Percentiles rank a stretch among this genome's conserved stretches.
These are phyloP conservation scores for Lipophrys pholis DNA, from an alignment of 2,113 vertebrate species.

Conservation along the genomic window DNA sequence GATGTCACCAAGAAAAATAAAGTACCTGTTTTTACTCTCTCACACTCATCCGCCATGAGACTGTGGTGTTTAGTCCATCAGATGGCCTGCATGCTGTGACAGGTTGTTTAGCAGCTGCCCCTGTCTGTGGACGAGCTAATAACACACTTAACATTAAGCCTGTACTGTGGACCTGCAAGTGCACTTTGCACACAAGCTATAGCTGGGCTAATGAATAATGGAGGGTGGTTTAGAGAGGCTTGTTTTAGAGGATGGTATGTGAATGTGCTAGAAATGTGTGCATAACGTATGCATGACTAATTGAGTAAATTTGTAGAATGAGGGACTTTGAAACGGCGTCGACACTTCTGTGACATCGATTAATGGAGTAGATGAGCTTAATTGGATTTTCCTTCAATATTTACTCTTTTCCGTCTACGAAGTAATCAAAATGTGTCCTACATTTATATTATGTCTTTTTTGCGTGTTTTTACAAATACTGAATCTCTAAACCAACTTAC, in stretches of 20 bases:
- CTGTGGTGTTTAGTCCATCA: constrained; percentile 21
- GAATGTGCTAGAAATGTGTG: constrained; percentile 49
- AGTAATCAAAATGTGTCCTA: not conserved
- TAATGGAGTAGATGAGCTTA: too few species aligned
- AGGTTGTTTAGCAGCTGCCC: constrained; percentile 40
- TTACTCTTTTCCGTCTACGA: not conserved
- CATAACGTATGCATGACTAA: constrained; percentile 59
- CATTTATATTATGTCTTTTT: not conserved
- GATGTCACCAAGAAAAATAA: constrained; percentile 18
- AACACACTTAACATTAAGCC: constrained; percentile 37
- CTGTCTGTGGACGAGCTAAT: constrained; percentile 31
- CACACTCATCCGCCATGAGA: constrained; percentile 16
- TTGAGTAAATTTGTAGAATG: constrained; percentile 53
- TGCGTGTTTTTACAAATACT: too few species aligned
- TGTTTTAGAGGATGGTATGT: constrained; percentile 44
- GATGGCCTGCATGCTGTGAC: constrained; percentile 43
- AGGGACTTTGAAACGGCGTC: constrained; percentile 28
- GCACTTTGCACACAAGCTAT: constrained; percentile 32
- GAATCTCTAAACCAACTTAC: too few species aligned
- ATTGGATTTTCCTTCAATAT: not conserved
- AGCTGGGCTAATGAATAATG: constrained; percentile 70
- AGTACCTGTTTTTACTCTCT: constrained; percentile 30
- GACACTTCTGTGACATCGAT: constrained; percentile 31
- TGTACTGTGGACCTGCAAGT: constrained; percentile 30
- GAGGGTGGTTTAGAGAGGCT: constrained; percentile 52